Evolutionary conservation across 2,888 invertebrate genomes (phyloP).

Genomic region (Tenthredo amoena): DNA sequence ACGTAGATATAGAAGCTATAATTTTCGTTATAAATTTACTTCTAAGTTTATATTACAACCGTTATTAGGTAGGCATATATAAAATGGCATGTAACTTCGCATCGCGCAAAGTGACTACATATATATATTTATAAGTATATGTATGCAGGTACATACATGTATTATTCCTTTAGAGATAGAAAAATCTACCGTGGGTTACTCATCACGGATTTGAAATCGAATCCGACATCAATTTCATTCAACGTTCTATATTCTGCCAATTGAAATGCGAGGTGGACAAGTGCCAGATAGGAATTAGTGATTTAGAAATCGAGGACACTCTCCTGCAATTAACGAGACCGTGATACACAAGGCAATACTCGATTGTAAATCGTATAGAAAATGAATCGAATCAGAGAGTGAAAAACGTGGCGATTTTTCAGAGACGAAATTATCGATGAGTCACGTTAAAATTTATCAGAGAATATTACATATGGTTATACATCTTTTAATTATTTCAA

Average conservation of each 20-base stretch:
- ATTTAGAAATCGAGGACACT: conserved; percentile 52
- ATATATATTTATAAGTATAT: not conserved
- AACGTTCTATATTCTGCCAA: conserved; percentile 43
- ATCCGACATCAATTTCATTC: conserved; percentile 47
- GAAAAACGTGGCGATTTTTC: not conserved
- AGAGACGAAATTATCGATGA: not conserved
- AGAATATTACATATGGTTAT: not conserved
- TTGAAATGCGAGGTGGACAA: conserved; percentile 44
- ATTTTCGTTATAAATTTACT: not conserved
- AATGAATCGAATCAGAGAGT: not conserved
- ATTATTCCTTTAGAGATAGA: not conserved
- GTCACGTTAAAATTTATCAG: not conserved
- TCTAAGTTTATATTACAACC: not conserved
- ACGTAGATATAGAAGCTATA: not conserved
- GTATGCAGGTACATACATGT: not conserved
- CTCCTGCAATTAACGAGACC: conserved; percentile 27
- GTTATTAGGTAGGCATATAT: not conserved
- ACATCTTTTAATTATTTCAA: not conserved
- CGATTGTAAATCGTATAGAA: not conserved
- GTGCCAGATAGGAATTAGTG: conserved; percentile 48
- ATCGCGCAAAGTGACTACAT: not conserved
- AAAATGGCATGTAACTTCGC: not conserved
- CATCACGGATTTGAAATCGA: conserved; percentile 53
- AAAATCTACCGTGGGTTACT: not conserved
- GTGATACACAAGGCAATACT: not conserved